phyloP scores from a whole-genome alignment of 1,140 invertebrate genomes.

The Ectropis grisescens region DNA sequence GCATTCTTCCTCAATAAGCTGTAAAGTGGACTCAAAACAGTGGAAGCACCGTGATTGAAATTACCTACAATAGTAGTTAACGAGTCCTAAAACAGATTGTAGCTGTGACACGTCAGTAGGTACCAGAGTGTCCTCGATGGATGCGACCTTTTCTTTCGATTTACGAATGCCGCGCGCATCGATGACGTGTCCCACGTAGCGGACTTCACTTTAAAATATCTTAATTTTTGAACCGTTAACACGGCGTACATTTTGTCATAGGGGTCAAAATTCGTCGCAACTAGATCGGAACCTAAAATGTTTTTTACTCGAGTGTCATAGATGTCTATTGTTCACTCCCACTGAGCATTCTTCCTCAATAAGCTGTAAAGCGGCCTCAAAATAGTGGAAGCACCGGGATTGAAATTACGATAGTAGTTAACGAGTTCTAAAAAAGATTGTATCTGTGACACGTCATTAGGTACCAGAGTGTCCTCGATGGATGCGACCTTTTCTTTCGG shows the following conservation, averaged over 20 bases:
- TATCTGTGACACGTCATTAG: slow-evolving; percentile 11
- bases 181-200: slow-evolving; percentile 9
- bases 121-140: slow-evolving; percentile 8
- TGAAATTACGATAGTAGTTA: no score
- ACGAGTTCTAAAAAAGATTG: slow-evolving; percentile 20
- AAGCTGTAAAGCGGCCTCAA: no score
- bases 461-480: slow-evolving; percentile 9
- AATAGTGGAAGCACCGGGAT: no score
- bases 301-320: no score
- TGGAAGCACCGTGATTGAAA: no score
- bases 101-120: slow-evolving; percentile 12
- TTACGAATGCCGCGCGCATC: slow-evolving; percentile 13
- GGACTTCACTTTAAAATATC: slow-evolving; percentile 11
- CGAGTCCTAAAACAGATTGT: slow-evolving; percentile 19
- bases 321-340: no score
- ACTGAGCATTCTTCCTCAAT: no score
- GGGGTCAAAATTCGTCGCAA: no score
- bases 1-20: no score
- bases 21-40: no score
- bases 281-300: no score
- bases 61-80: slow-evolving; percentile 30
- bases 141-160: slow-evolving; percentile 13
- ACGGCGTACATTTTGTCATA: slow-evolving; percentile 1
- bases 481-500: slow-evolving; percentile 13
- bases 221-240: slow-evolving; percentile 12